Evolutionary conservation across 1,140 invertebrate species (phyloP), one percentile per base, ranked within the genome.

Genomic region (Vollenhovia emeryi): DNA sequence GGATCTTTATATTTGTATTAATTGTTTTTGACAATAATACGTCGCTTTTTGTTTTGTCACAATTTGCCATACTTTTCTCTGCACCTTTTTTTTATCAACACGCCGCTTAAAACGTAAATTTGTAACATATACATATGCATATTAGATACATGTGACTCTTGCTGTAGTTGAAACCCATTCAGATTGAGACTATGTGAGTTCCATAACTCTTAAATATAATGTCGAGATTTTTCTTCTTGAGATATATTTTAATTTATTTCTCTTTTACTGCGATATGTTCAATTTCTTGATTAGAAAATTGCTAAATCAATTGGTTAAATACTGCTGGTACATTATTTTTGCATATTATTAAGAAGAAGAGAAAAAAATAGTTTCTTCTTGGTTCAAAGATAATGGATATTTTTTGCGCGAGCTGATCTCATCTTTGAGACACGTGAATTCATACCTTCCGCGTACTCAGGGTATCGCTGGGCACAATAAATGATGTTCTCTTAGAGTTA

Each of bases 1-100:
- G 33, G 36, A 7, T n/a, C n/a, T 87, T 87, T 43, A 57, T 68
- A 64, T 83, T 88, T 79, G 73, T 59, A 79, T 89, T 36, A 62
- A 71, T 84, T 68, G 71, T 86, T 87, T 80, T 64, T 80, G 50
- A 50, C 79, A 74, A 76, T 52, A 89, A 87, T 75, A 90, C 52
- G 87, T 90, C 52, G 93, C 93, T 94, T 94, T 92, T 87, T 91
- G 89, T 93, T 93, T 90, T 76, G 90, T 93, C 90, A 93, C 87
- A 71, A 21, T 91, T 89, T 68, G 90, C 84, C 30, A 89, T 91
- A 85, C 87, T 74, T 90, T 91, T 71, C 86, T 87, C 66, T 91
- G 93, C 93, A 94, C 92, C 86, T 91, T 89, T 91, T 89, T 90
- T 87, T 69, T 84, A 76, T 73, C 62, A 60, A 88, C 76, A 90